Evolutionary conservation across 2,113 vertebrate genomes (phyloP), one percentile per base, ranked within the genome.

Genomic region (Eulemur rufifrons): DNA sequence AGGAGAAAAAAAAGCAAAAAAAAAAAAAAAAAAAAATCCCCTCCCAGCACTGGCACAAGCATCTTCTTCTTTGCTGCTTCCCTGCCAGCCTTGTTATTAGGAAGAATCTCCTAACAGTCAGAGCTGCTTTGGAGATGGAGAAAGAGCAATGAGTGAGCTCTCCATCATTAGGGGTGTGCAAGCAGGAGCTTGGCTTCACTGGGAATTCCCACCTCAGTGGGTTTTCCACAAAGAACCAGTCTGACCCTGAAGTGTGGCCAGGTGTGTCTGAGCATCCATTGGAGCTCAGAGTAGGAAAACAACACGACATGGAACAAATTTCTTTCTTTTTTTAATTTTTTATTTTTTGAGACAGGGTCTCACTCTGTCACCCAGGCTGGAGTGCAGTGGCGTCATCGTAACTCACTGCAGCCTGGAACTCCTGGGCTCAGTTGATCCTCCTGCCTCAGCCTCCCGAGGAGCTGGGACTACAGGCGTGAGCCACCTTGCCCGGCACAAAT

Each of bases 271-370:
- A 32, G 50, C 59, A 63, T 63, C 59, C 59, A 27, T 61, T 61
- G 27, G 59, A 61, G 15, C 39, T 29, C 12, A 6, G 50, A 69
- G 29, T 1, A 5, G 37, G 2, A 25, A 45, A 54, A 25, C 7
- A 0, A 61, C n/a, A 3, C 0, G 3, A 32, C 42, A 37, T 2
- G 32, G 85, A 68, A 20, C 59, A 23, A 0, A 18, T 23, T 32
- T 66, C 27, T 64, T 47, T 47, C 25, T 29, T 12, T 63, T 63
- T 63, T 63, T 29, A 11, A 12, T 63, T 27, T 63, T 27, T 63
- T 29, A 12, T 27, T 63, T 63, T 29, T 63, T 20, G 54, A 63
- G 59, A 63, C 59, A 63, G 59, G 10, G 59, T 63, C 59, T 63
- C 9, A 25, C 27, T 61, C 25, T 63, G 59, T 63, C 59, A 12